Evolutionary conservation across 2,113 vertebrate genomes (phyloP).

Genomic region (Noturus placidus): DNA sequence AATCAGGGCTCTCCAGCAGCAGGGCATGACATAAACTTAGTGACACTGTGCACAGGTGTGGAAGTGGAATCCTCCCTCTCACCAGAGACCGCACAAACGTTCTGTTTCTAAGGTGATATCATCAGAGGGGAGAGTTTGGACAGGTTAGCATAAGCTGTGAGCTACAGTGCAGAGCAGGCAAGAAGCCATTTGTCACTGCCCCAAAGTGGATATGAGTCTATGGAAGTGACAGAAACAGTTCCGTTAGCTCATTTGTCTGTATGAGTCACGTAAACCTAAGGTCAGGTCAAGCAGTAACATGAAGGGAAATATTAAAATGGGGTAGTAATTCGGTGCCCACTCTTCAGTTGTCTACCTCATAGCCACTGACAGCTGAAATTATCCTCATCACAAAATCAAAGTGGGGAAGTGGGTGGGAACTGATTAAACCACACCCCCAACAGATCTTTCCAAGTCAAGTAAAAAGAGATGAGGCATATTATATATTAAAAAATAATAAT

Average conservation of each 20-base stretch:
- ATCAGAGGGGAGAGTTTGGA: slow-evolving; percentile 25
- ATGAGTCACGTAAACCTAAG: slow-evolving; percentile 53
- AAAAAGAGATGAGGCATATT: neutral
- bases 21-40: slow-evolving; percentile 24
- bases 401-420: neutral
- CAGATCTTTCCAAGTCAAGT: neutral
- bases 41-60: slow-evolving; percentile 46
- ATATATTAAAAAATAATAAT: too few relatives aligned
- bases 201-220: slow-evolving; percentile 24
- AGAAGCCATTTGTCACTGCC: slow-evolving; percentile 36
- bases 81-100: slow-evolving; percentile 28
- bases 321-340: neutral
- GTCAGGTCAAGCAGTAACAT: slow-evolving; percentile 46
- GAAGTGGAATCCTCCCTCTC: slow-evolving; percentile 33
- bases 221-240: slow-evolving; percentile 46
- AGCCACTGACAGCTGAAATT: neutral
- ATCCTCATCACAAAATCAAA: neutral
- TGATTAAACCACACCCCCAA: neutral
- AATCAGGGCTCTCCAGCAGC: slow-evolving; percentile 23
- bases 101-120: slow-evolving; percentile 43
- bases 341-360: neutral
- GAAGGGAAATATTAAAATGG: slow-evolving; percentile 23
- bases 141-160: slow-evolving; percentile 20
- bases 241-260: slow-evolving; percentile 52
- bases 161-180: slow-evolving; percentile 6